These are phyloP conservation scores for Cryptocephalus primarius DNA, from an alignment of 2,888 invertebrate species.

Conservation along the genomic window DNA sequence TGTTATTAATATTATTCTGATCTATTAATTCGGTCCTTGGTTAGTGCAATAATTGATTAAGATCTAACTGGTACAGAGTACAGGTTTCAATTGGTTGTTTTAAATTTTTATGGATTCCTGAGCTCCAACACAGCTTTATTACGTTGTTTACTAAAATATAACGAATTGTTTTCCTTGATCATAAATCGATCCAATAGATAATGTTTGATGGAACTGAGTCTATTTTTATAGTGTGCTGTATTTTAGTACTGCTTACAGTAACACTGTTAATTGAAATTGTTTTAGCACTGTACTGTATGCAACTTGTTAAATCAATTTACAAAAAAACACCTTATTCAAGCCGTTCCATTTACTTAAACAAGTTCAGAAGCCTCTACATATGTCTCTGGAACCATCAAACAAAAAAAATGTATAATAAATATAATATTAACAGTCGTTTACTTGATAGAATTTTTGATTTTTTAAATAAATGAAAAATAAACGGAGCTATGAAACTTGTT, in stretches of 20 bases:
- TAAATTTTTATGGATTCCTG: constrained; percentile 5
- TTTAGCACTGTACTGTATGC: constrained; percentile 9
- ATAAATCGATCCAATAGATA: neutral
- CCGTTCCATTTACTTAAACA: constrained; percentile 13
- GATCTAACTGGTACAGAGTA: constrained; percentile 5
- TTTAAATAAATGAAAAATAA: constrained; percentile 14
- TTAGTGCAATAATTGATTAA: no score
- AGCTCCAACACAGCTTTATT: constrained; percentile 18
- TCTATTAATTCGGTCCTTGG: no score
- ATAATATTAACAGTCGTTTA: constrained; percentile 8
- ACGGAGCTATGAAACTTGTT: constrained; percentile 12
- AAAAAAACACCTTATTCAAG: constrained; percentile 6
- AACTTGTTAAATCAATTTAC: constrained; percentile 4
- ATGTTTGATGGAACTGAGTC: constrained; percentile 25
- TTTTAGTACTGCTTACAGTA: constrained; percentile 19
- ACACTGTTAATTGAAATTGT: constrained; percentile 16
- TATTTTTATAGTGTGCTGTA: constrained; percentile 24
- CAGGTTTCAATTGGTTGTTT: constrained; percentile 8
- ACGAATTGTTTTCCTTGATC: neutral
- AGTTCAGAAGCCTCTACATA: constrained; percentile 9
- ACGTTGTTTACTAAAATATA: constrained; percentile 4
- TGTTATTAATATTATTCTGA: no score
- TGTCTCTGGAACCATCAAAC: constrained; percentile 8
- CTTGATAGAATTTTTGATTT: constrained; percentile 4
- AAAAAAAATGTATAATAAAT: constrained; percentile 7